phyloP scores from a whole-genome alignment of 2,113 vertebrate species.

The Tachuris rubrigastra region DNA sequence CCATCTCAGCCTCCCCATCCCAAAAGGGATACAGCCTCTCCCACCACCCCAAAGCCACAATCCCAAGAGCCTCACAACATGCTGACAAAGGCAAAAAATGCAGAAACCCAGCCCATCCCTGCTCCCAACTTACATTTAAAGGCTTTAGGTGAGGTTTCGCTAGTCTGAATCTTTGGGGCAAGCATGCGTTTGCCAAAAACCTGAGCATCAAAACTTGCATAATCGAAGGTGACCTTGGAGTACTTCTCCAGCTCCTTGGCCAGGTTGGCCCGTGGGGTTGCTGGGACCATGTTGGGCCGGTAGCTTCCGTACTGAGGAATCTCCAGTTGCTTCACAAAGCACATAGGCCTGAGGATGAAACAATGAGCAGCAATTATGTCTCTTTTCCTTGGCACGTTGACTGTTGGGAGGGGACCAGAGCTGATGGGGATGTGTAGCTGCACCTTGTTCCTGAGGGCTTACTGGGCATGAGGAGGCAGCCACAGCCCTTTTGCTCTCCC shows the following conservation, averaged over 20 bases:
- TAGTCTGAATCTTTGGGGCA: conserved; percentile 98
- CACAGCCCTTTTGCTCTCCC: neutral
- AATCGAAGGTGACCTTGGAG: conserved; percentile 99
- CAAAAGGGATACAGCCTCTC: neutral
- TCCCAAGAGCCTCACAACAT: neutral
- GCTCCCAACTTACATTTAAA: conserved; percentile 92
- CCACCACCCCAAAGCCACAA: neutral
- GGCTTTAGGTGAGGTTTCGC: conserved; percentile 98
- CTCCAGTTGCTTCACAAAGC: conserved; percentile 98
- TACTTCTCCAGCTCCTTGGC: conserved; percentile 99
- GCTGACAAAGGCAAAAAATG: neutral
- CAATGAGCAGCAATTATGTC: neutral
- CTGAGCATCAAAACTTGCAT: conserved; percentile 99
- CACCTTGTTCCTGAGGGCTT: neutral
- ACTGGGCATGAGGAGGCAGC: neutral
- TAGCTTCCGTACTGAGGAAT: conserved; percentile 92
- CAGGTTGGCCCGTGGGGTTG: conserved; percentile 93
- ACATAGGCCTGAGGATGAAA: conserved; percentile 89
- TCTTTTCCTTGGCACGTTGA: rapidly evolving
- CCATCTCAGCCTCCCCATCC: neutral
- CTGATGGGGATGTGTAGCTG: rapidly evolving
- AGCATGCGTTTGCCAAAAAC: conserved; percentile 99
- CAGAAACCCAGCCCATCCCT: neutral
- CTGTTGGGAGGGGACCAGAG: neutral
- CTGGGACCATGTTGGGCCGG: conserved; percentile 86